Conservation (phyloP, 2,888 invertebrate species). For the Pheosia tremula region DNA sequence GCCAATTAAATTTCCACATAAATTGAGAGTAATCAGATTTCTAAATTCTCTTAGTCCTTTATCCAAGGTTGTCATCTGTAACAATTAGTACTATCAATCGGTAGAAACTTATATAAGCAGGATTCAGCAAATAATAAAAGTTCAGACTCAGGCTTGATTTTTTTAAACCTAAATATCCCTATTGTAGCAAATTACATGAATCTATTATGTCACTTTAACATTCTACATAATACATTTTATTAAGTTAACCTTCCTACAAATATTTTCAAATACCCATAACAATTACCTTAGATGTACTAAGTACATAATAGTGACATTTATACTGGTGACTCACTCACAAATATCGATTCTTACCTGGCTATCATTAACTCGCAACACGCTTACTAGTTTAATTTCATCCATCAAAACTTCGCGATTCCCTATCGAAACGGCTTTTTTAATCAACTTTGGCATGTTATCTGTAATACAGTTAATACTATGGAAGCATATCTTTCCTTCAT, state of each 20-base stretch:
- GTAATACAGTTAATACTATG: constrained; percentile 60
- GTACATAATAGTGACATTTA: no score
- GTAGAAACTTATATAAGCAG: no score
- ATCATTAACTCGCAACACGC: constrained; percentile 63
- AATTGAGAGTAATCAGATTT: constrained; percentile 69
- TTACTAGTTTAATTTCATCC: constrained; percentile 52
- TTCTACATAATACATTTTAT: no score
- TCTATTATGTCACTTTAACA: no score
- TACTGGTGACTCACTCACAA: background rate
- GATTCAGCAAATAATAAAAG: background rate
- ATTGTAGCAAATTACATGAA: no score
- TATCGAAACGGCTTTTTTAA: constrained; percentile 55
- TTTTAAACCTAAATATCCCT: no score
- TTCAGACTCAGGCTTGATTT: no score
- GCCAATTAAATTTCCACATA: constrained; percentile 70
- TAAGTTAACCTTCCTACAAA: no score
- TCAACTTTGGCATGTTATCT: constrained; percentile 57
- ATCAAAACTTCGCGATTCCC: constrained; percentile 54
- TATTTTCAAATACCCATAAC: no score
- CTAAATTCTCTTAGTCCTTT: constrained; percentile 58
- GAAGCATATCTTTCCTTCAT: constrained; percentile 69
- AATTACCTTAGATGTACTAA: no score
- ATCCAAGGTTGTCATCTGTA: constrained; percentile 80
- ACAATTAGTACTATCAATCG: constrained; percentile 13
- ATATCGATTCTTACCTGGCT: constrained; percentile 50